These are phyloP conservation scores for Lynx canadensis DNA, from an alignment of 2,113 vertebrate species.

Conservation along the genomic window DNA sequence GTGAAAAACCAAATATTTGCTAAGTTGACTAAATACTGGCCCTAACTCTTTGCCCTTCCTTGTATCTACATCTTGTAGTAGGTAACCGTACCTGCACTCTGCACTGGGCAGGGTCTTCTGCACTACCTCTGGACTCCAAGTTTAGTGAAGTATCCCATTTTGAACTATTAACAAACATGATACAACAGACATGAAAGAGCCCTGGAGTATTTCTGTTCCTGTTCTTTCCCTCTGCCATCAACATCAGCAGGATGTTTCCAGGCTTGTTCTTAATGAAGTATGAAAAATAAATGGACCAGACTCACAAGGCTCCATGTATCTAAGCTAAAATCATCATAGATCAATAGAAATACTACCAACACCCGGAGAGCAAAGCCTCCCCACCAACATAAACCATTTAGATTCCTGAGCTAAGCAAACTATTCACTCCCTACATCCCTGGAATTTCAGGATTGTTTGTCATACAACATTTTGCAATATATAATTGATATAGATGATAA, in stretches of 20 bases:
- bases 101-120: accelerated
- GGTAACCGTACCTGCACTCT: neutral
- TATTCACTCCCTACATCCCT: neutral
- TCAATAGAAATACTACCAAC: neutral
- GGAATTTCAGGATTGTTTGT: neutral
- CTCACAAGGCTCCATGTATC: neutral
- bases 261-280: neutral
- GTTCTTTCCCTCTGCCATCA: neutral
- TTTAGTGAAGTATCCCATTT: neutral
- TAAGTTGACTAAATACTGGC: neutral
- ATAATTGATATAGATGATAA: neutral
- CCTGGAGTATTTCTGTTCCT: neutral
- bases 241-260: neutral
- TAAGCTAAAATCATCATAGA: neutral
- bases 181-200: neutral
- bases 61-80: accelerated
- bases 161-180: neutral
- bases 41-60: neutral
- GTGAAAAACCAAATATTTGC: neutral
- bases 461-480: neutral
- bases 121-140: neutral
- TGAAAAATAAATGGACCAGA: neutral
- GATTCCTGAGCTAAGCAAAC: neutral
- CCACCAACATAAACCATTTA: neutral
- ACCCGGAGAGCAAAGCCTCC: neutral